Evolutionary conservation across 2,797 vertebrate species (phyloP).

Genomic region (Phylloscopus collybita): DNA sequence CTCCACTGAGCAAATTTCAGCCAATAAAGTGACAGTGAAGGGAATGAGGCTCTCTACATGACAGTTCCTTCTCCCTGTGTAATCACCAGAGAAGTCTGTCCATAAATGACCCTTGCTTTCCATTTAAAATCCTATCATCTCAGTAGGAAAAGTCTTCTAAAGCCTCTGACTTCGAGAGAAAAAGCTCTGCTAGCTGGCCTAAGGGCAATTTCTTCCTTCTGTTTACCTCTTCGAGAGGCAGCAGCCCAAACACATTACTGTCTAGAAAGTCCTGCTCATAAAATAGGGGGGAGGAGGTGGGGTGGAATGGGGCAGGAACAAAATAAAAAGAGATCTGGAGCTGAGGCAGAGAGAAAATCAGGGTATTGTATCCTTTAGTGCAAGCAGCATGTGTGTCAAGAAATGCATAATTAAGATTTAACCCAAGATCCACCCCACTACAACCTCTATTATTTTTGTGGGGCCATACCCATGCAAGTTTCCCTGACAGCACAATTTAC

Average conservation of each 20-base stretch:
- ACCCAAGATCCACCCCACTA: accelerated
- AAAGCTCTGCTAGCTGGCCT: background rate
- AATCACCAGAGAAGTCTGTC: background rate
- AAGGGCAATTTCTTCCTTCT: background rate
- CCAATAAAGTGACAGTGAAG: background rate
- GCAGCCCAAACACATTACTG: background rate
- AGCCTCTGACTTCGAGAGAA: background rate
- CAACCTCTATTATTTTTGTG: background rate
- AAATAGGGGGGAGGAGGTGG: background rate
- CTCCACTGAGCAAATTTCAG: background rate
- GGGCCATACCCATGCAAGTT: background rate
- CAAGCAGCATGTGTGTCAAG: background rate
- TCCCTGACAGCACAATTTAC: background rate
- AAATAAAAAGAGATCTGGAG: background rate
- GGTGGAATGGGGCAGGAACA: too few species aligned
- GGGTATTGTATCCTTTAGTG: background rate
- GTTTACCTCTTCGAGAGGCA: background rate
- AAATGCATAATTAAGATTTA: background rate
- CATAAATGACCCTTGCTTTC: background rate
- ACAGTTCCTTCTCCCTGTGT: background rate
- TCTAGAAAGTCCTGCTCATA: background rate
- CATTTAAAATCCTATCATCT: slow-evolving; percentile 21
- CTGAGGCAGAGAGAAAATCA: background rate
- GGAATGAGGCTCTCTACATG: background rate
- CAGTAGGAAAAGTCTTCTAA: slow-evolving; percentile 16